phyloP scores from a whole-genome alignment of 2,113 vertebrate species.

The Tapirus terrestris region DNA sequence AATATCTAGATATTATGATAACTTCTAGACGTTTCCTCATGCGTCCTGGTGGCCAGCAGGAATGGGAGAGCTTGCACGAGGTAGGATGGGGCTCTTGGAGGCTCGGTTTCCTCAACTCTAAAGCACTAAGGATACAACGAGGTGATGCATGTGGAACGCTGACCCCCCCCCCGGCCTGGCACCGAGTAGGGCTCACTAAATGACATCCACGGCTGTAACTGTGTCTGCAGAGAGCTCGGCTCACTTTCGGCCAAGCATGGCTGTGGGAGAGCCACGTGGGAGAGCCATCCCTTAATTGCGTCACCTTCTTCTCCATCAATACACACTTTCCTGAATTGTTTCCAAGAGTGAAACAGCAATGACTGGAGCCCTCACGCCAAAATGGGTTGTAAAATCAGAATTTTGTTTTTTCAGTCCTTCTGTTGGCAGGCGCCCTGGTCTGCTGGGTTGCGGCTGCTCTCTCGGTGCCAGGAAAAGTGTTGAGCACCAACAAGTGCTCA shows the following conservation, averaged over 20 bases:
- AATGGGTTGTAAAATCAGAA: not conserved
- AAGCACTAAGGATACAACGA: not conserved
- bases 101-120: not conserved
- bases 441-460: not conserved
- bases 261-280: rapidly evolving
- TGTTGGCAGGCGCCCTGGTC: not conserved
- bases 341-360: not conserved
- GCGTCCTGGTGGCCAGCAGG: not conserved
- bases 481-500: not conserved
- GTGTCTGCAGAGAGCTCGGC: not conserved
- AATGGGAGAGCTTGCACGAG: not conserved
- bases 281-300: no score
- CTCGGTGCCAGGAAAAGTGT: not conserved
- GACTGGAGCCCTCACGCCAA: not conserved
- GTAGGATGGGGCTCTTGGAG: not conserved
- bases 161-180: rapidly evolving
- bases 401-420: not conserved
- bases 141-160: rapidly evolving
- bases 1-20: not conserved
- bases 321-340: not conserved
- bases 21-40: not conserved
- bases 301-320: not conserved
- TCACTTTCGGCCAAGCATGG: not conserved
- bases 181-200: not conserved
- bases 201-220: rapidly evolving